These are phyloP conservation scores for Taphrorychus bicolor DNA, from an alignment of 2,888 invertebrate species.

Conservation along the genomic window DNA sequence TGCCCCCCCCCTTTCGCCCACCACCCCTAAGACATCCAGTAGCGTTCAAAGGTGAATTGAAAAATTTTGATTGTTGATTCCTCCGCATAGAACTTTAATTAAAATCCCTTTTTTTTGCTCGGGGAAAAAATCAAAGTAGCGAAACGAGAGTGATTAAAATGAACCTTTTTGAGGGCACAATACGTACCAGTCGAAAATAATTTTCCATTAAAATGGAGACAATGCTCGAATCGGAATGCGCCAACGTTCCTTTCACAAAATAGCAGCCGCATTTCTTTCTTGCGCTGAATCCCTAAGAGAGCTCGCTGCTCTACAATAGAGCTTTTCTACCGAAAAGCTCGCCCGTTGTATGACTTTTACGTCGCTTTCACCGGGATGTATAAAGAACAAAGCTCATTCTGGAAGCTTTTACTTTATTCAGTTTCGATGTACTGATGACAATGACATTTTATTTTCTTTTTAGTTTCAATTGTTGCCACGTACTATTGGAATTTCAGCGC, in stretches of 20 bases:
- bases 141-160: constrained; percentile 1
- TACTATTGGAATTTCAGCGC: constrained; percentile 6
- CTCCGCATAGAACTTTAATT: too few species aligned
- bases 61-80: too few species aligned
- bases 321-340: constrained; percentile 56
- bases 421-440: constrained; percentile 57
- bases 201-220: constrained; percentile 50
- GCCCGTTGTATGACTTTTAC: constrained; percentile 59
- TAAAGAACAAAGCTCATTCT: constrained; percentile 59
- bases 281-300: constrained; percentile 54
- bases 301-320: constrained; percentile 54
- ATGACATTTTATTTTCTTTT: constrained; percentile 55
- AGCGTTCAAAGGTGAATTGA: too few species aligned
- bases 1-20: too few species aligned
- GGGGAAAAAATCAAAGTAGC: neutral
- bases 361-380: constrained; percentile 54
- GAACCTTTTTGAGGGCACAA: constrained; percentile 5
- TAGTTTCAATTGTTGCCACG: constrained; percentile 38
- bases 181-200: constrained; percentile 46
- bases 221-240: constrained; percentile 51
- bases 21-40: too few species aligned
- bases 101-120: neutral
- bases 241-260: constrained; percentile 58
- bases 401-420: constrained; percentile 57
- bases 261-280: constrained; percentile 59